Conservation (phyloP, 2,113 vertebrate species). For the Fregata magnificens region DNA sequence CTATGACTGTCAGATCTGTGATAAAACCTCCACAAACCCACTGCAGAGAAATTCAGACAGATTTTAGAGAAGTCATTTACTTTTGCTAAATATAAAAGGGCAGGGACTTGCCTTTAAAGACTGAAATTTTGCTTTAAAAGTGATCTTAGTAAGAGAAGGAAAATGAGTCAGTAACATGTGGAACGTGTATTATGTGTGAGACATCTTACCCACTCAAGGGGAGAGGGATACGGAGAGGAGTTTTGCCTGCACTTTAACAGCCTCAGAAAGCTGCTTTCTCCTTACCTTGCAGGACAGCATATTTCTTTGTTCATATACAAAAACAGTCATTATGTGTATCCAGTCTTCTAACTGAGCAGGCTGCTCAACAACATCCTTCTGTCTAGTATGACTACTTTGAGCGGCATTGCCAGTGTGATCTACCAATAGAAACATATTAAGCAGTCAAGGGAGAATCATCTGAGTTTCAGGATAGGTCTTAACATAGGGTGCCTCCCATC, state of each 20-base stretch:
- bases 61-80: constrained; percentile 39
- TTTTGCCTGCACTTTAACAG: neutral
- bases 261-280: neutral
- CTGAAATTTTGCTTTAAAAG: constrained; percentile 21
- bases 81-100: constrained; percentile 10
- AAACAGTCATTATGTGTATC: neutral
- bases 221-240: neutral
- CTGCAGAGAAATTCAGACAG: constrained; percentile 40
- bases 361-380: neutral
- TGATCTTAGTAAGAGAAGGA: constrained; percentile 29
- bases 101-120: neutral
- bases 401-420: neutral
- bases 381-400: neutral
- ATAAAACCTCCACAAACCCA: constrained; percentile 10
- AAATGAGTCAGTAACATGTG: constrained; percentile 47
- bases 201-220: neutral
- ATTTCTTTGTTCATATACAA: neutral
- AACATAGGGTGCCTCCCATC: neutral
- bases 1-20: constrained; percentile 37
- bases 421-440: neutral
- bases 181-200: neutral
- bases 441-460: neutral
- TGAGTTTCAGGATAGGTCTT: neutral
- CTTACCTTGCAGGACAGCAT: neutral
- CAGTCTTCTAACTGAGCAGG: neutral